phyloP scores from a whole-genome alignment of 1,140 invertebrate species.

The Zaprionus taronus region DNA sequence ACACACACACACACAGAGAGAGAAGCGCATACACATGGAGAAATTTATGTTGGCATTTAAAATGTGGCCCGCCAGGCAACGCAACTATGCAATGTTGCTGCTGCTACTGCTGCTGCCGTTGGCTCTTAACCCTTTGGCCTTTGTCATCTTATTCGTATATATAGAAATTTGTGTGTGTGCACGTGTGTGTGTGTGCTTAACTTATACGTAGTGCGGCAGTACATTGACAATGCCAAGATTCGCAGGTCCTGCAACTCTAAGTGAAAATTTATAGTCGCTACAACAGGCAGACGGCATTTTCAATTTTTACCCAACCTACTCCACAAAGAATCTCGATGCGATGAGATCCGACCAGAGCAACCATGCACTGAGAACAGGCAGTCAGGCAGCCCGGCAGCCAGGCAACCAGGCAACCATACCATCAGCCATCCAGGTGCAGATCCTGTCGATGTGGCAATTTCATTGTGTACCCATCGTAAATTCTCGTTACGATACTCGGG shows the following conservation, averaged over 20 bases:
- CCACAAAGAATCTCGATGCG: slow-evolving; percentile 6
- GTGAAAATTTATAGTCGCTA: slow-evolving; percentile 78
- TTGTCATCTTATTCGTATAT: slow-evolving; percentile 50
- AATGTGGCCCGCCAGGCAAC: slow-evolving; percentile 46
- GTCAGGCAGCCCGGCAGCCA: not conserved
- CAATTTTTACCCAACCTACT: slow-evolving; percentile 37
- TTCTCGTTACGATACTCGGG: slow-evolving; percentile 67
- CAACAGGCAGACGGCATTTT: slow-evolving; percentile 41
- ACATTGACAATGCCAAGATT: slow-evolving; percentile 56
- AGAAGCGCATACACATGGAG: slow-evolving; percentile 1
- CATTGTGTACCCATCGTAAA: slow-evolving; percentile 80
- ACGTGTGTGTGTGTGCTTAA: slow-evolving; percentile 30
- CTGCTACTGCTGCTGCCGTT: not conserved
- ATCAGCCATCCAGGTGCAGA: slow-evolving; percentile 43
- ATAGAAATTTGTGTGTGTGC: slow-evolving; percentile 17
- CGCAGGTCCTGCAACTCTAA: slow-evolving; percentile 43
- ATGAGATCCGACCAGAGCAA: slow-evolving; percentile 22
- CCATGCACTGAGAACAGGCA: not conserved
- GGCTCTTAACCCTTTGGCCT: slow-evolving; percentile 43
- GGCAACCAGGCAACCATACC: not conserved
- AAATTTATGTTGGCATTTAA: slow-evolving; percentile 62
- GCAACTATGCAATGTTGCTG: slow-evolving; percentile 34
- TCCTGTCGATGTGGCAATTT: slow-evolving; percentile 71
- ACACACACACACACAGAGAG: slow-evolving; percentile 9
- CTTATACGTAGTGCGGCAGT: slow-evolving; percentile 38